phyloP scores from a whole-genome alignment of 2,888 invertebrate genomes.

The Gonocerus acuteangulatus region DNA sequence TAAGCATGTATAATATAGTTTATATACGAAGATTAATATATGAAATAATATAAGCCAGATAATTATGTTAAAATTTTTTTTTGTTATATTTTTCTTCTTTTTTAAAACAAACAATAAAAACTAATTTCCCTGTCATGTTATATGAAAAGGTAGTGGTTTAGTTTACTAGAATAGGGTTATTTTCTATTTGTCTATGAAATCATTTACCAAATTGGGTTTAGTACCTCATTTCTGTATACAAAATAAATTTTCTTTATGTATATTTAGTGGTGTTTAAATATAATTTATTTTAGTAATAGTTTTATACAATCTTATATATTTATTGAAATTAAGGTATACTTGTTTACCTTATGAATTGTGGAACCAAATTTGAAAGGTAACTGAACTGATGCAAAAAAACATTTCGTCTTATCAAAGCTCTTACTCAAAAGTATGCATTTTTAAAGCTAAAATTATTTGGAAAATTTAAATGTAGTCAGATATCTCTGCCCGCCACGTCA shows the following conservation, averaged over 20 bases:
- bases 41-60: conserved; percentile 9
- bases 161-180: background rate
- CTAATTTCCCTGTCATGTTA: background rate
- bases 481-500: too few species aligned
- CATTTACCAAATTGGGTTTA: conserved; percentile 17
- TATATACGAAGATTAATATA: conserved; percentile 14
- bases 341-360: too few species aligned
- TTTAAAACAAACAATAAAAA: background rate
- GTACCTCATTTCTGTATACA: conserved; percentile 13
- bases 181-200: background rate
- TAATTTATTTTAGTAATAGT: conserved; percentile 10
- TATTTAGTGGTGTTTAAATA: conserved; percentile 17
- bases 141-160: background rate
- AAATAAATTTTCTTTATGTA: conserved; percentile 9
- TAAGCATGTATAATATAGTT: conserved; percentile 13
- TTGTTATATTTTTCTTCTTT: background rate
- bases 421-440: too few species aligned
- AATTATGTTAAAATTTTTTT: background rate
- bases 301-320: conserved; percentile 11
- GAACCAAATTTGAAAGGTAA: too few species aligned
- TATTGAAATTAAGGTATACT: background rate
- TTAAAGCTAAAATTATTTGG: too few species aligned
- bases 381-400: too few species aligned
- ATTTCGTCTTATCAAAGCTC: too few species aligned
- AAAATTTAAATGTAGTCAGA: too few species aligned